These are phyloP conservation scores for Sinelater perroti DNA, from an alignment of 2,888 invertebrate species.

Conservation along the genomic window DNA sequence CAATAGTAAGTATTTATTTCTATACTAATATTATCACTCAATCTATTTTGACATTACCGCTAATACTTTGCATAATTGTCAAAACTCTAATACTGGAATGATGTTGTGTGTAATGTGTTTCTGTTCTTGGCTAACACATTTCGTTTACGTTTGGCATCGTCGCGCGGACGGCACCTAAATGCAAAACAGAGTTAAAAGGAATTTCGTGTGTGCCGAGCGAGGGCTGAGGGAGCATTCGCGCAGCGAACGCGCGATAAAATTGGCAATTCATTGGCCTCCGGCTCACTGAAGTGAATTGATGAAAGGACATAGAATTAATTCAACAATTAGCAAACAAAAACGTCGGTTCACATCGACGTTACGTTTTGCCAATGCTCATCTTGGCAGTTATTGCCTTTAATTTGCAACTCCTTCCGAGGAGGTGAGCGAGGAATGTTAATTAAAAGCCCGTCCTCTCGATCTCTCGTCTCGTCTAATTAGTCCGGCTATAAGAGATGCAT, in stretches of 20 bases:
- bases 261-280: conserved; percentile 46
- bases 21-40: too few relatives aligned
- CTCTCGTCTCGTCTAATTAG: conserved; percentile 53
- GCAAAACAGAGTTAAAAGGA: conserved; percentile 30
- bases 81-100: too few relatives aligned
- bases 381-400: conserved; percentile 62
- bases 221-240: conserved; percentile 44
- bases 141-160: too few relatives aligned
- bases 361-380: conserved; percentile 56
- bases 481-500: conserved; percentile 45
- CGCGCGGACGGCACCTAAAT: too few relatives aligned
- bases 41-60: too few relatives aligned
- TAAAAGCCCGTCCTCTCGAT: conserved; percentile 58
- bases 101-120: too few relatives aligned
- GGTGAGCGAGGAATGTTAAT: conserved; percentile 62
- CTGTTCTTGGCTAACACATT: too few relatives aligned
- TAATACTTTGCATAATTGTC: too few relatives aligned
- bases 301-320: conserved; percentile 59
- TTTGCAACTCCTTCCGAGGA: conserved; percentile 59
- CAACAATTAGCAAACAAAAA: conserved; percentile 62
- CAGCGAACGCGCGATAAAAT: conserved; percentile 46
- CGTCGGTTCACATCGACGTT: conserved; percentile 55
- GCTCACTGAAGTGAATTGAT: conserved; percentile 51
- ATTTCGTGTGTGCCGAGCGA: conserved; percentile 35
- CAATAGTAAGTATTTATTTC: too few relatives aligned